Base-by-base conservation (phyloP, 2,888 invertebrate genomes). In the Sphaerophoria rueppellii region DNA sequence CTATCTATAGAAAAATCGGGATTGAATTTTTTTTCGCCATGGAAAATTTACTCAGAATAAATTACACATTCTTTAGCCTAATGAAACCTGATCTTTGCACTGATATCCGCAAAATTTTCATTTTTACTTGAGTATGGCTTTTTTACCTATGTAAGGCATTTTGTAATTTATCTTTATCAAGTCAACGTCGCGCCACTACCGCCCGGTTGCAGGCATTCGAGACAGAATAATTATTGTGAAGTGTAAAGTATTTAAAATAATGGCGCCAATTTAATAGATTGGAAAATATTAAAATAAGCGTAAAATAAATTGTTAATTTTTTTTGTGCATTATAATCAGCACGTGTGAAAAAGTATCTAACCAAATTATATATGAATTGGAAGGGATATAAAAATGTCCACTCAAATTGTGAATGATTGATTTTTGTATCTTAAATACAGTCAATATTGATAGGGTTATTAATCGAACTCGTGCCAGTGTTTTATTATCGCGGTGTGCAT, bases 11-110 rank as follows among this genome's bases (percentile, higher is more conserved):
- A 63, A 63, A 48, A 63, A 63, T 32, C 48, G 14, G 6, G 48
- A 50, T 35, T 46, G 9, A 1, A 6, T n/a, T 16, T 4, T 12
- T 24, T 43, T 24, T 12, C 24, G 48, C 4, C 35, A 12, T 63
- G 48, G 63, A 63, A 63, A 50, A 61, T 61, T 32, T 61, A 48
- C 50, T 63, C 48, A 63, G 6, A 63, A 63, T 63, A 50, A 46
- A 48, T 63, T 50, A 63, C 48, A 63, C 46, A 46, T 16, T 35
- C 9, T 50, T 0, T 1, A 46, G n/a, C 4, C 6, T 63, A 35
- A 50, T 63, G 63, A 63, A 63, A 63, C 46, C 50, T 7, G 14
- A 63, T 50, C 63, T 63, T 32, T 46, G n/a, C 46, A 63, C 34
- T 24, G 24, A 63, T 34, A 63, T 63, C 48, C 63, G 48, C 48